phyloP scores from a whole-genome alignment of 1,140 invertebrate genomes.

The Heliconius melpomene region DNA sequence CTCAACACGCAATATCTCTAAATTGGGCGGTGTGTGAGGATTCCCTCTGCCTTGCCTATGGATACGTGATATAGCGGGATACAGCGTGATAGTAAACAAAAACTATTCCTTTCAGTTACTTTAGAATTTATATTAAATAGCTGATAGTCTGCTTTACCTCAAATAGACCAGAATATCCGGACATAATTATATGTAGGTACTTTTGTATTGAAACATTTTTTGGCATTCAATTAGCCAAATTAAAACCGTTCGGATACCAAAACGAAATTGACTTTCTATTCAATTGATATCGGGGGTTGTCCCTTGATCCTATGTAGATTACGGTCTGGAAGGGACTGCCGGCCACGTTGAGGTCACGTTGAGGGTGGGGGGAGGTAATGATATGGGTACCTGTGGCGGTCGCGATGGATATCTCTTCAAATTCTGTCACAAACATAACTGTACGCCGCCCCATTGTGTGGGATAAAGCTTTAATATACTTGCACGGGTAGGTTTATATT shows the following conservation, averaged over 20 bases:
- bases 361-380: too few relatives aligned
- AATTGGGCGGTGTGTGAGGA: too few relatives aligned
- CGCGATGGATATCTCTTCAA: constrained; percentile 26
- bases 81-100: too few relatives aligned
- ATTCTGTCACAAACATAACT: constrained; percentile 30
- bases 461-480: background rate
- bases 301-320: constrained; percentile 32
- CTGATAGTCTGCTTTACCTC: too few relatives aligned
- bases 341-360: too few relatives aligned
- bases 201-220: background rate
- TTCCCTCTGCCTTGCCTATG: too few relatives aligned
- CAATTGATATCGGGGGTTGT: constrained; percentile 27
- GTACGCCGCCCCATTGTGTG: constrained; percentile 2
- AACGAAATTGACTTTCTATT: constrained; percentile 29
- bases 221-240: constrained; percentile 24
- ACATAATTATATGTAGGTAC: background rate
- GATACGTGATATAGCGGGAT: too few relatives aligned
- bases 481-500: background rate
- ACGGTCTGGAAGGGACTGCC: constrained; percentile 26
- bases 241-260: constrained; percentile 15
- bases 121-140: too few relatives aligned
- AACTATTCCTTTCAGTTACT: too few relatives aligned
- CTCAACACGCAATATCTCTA: too few relatives aligned
- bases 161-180: too few relatives aligned
- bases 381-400: constrained; percentile 32